Base-by-base conservation (phyloP, 2,113 vertebrate species). In the Girardinichthys multiradiatus region DNA sequence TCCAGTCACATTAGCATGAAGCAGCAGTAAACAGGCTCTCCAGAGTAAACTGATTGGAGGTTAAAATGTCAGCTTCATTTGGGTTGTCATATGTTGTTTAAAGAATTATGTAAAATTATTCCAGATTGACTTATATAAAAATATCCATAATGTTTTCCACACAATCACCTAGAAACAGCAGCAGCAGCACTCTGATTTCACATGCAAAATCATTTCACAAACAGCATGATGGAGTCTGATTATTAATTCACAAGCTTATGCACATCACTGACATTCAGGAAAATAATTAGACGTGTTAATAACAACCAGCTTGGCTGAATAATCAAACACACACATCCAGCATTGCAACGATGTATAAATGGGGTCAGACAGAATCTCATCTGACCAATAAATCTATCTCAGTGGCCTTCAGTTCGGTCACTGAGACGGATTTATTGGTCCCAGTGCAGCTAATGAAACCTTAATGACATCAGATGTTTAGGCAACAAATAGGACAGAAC, bases 41-140 rank as follows among this genome's bases (percentile, higher is more conserved):
- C 27, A 48, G 75, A 7, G 68, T 72, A 57, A 70, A 76, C 75
- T 81, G 83, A 85, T 79, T 81, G 72, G 79, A 79, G 66, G 68
- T 83, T 79, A 58, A 81, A 74, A 83, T 83, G 80, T 76, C 68
- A 64, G 17, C 58, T 81, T 80, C 11, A 31, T 84, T 74, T 80
- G 60, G 28, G 26, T 66, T 61, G 68, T 60, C 58, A 67, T 29
- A 37, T 74, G 70, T 79, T 74, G 10, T 2, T 48, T 76, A 72
- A 74, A 30, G 21, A 62, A 14, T 84, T 78, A 86, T 86, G 81
- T 67, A 84, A 84, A 84, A 30, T 70, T 80, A 88, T 86, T 80
- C 80, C 76, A 74, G 60, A 69, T 35, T 17, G 26, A 70, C 68
- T 72, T 61, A 19, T 11, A 68, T 39, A 80, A 61, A 61, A 72